These are phyloP conservation scores for Piaya cayana DNA, from an alignment of 2,113 vertebrate species.

Conservation along the genomic window DNA sequence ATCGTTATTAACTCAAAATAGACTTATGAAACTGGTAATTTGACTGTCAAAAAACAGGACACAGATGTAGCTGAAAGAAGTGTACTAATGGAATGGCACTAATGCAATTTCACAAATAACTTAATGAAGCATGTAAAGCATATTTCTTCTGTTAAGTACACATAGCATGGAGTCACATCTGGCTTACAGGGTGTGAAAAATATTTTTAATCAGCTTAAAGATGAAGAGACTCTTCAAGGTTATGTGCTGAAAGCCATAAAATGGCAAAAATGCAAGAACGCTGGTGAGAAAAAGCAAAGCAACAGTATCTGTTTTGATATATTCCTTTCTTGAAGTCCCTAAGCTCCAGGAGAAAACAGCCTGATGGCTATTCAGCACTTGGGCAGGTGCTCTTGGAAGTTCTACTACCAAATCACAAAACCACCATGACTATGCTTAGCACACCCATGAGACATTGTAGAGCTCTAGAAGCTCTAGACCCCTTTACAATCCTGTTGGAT, in stretches of 20 bases:
- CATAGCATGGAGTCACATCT: slow-evolving; percentile 66
- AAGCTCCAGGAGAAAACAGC: background rate
- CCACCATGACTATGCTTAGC: fast-evolving
- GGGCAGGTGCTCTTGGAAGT: background rate
- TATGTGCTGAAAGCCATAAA: slow-evolving; percentile 72
- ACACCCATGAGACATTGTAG: background rate
- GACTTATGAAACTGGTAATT: slow-evolving; percentile 71
- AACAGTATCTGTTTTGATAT: slow-evolving; percentile 10
- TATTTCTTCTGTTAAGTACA: slow-evolving; percentile 77
- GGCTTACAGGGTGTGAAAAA: slow-evolving; percentile 73
- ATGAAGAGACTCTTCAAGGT: slow-evolving; percentile 72
- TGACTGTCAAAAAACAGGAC: slow-evolving; percentile 64
- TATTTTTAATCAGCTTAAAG: slow-evolving; percentile 74
- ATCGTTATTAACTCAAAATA: slow-evolving; percentile 62
- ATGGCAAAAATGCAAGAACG: slow-evolving; percentile 1
- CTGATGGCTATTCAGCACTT: background rate
- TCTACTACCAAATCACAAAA: background rate
- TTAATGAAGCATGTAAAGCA: slow-evolving; percentile 77
- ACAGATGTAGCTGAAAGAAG: slow-evolving; percentile 64
- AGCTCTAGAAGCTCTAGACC: background rate
- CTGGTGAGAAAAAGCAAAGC: slow-evolving; percentile 39
- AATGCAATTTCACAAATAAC: slow-evolving; percentile 80
- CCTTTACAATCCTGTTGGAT: background rate
- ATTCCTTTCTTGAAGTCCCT: slow-evolving; percentile 6
- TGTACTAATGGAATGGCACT: slow-evolving; percentile 71